Percentiles rank a stretch among this genome's conserved stretches.
Evolutionary conservation across 2,113 vertebrate genomes (phyloP).

Genomic region (Pholis gunnellus): DNA sequence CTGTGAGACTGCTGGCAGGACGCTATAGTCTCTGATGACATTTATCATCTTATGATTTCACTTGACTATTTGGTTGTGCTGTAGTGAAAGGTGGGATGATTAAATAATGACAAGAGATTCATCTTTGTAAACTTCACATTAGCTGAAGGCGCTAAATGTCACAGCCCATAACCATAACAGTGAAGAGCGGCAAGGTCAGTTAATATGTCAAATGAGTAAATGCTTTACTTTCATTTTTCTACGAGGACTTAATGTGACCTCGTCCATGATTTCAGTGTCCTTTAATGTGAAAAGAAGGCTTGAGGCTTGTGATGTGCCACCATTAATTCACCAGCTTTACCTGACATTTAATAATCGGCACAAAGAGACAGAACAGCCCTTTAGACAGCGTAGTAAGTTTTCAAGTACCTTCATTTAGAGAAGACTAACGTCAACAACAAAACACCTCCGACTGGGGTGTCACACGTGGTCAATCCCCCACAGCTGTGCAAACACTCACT

Average conservation of each 20-base stretch:
- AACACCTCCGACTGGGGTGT: conserved; percentile 5
- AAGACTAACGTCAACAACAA: conserved; percentile 15
- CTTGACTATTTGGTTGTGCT: background rate
- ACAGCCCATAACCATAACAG: background rate
- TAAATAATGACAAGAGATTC: background rate
- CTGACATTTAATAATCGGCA: background rate
- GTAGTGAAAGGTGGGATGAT: background rate
- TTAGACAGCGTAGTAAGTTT: background rate
- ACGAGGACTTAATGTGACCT: background rate
- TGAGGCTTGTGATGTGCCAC: background rate
- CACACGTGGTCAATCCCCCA: conserved; percentile 8
- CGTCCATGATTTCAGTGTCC: background rate
- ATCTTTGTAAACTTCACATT: background rate
- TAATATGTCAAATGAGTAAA: conserved; percentile 20
- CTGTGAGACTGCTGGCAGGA: background rate
- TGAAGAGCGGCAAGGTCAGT: background rate
- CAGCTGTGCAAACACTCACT: conserved; percentile 56
- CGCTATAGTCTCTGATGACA: background rate
- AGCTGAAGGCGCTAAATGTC: background rate
- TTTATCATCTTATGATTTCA: background rate
- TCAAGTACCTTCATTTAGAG: background rate
- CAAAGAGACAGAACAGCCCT: background rate
- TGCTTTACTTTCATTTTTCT: background rate
- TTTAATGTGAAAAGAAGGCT: background rate
- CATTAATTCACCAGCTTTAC: background rate